These are phyloP conservation scores for Choloepus didactylus DNA, from an alignment of 2,797 vertebrate species.

Conservation along the genomic window DNA sequence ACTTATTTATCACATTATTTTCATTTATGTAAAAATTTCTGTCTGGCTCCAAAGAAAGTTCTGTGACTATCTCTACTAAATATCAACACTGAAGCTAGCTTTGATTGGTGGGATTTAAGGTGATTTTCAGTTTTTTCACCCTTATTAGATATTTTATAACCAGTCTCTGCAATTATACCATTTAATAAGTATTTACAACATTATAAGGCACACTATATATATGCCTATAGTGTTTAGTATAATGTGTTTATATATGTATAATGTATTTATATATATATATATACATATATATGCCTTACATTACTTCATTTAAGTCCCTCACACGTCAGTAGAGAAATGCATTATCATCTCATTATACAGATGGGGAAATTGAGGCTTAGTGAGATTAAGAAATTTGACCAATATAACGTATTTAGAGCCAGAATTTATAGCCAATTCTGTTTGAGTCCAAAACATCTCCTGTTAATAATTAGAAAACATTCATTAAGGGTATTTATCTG, in stretches of 20 bases:
- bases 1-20: neutral
- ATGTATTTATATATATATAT: neutral
- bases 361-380: neutral
- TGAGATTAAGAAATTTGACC: slow-evolving; percentile 36
- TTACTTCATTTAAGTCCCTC: neutral
- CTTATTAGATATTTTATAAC: neutral
- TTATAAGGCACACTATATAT: neutral
- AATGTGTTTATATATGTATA: neutral
- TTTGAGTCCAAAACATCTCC: neutral
- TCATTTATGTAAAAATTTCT: slow-evolving; percentile 8
- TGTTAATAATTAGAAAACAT: neutral
- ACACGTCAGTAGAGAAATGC: neutral
- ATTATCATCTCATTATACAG: neutral
- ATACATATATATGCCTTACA: neutral
- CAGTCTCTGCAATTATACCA: neutral
- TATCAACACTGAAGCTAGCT: neutral
- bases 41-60: neutral
- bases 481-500: neutral
- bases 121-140: neutral
- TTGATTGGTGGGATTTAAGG: neutral
- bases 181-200: neutral
- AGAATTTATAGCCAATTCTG: neutral
- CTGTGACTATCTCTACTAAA: neutral
- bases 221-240: neutral
- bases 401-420: neutral